Percentiles rank a stretch among this genome's conserved stretches.
These are phyloP conservation scores for Anadara kagoshimensis DNA, from an alignment of 1,140 invertebrate species.

Conservation along the genomic window DNA sequence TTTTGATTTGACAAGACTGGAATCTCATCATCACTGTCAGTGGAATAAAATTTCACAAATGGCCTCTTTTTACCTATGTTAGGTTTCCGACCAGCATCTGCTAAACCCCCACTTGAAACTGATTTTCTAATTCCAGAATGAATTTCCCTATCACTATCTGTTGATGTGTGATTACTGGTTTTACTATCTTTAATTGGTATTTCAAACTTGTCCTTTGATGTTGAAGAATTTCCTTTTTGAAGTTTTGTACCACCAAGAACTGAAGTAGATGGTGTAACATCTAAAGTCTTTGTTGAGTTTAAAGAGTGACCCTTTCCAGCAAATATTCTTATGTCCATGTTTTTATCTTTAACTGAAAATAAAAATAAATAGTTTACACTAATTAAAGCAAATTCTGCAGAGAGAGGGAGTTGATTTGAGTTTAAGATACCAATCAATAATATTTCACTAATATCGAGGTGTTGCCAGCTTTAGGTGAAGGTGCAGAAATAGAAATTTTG, in stretches of 20 bases:
- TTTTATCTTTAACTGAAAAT: slow-evolving; percentile 11
- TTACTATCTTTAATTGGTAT: background rate
- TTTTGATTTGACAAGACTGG: background rate
- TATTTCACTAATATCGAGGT: too few relatives aligned
- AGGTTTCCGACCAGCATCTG: background rate
- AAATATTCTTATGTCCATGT: slow-evolving; percentile 37
- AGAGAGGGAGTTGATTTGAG: too few relatives aligned
- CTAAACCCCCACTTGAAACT: too few relatives aligned
- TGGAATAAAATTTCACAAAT: background rate
- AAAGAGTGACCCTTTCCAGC: slow-evolving; percentile 33
- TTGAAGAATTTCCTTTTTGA: background rate
- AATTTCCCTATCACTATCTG: background rate
- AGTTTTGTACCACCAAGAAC: background rate
- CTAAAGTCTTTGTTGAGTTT: background rate
- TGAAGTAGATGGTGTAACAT: background rate
- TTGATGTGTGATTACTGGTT: background rate
- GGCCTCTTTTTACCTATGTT: background rate
- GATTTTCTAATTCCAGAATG: background rate
- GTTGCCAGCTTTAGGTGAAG: too few relatives aligned
- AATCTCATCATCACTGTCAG: background rate
- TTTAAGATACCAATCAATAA: too few relatives aligned
- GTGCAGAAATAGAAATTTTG: too few relatives aligned
- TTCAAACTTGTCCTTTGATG: background rate
- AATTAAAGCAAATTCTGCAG: too few relatives aligned
- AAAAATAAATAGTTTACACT: too few relatives aligned